Evolutionary conservation across 2,113 vertebrate species (phyloP), one percentile per base, ranked within the genome.

Genomic region (Enhydra lutris): DNA sequence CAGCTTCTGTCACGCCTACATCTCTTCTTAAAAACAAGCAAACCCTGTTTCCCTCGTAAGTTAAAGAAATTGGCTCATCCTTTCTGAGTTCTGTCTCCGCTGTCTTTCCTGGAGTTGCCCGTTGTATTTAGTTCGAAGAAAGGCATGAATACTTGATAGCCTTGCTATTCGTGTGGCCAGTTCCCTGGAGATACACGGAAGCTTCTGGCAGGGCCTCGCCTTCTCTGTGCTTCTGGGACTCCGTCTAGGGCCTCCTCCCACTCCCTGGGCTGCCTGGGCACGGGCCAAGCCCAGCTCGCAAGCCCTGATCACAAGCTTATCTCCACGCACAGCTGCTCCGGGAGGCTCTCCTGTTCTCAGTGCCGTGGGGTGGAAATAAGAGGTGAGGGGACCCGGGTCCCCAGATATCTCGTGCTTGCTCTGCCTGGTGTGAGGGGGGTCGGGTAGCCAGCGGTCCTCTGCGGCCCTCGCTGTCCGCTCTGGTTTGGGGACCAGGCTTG

Each of bases 151-250:
- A 26, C 7, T n/a, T 63, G 45, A 14, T 67, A 65, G 63, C 50
- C 52, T 31, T 47, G 3, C 2, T 20, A 0, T 6, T 3, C 1
- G 1, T 4, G 20, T 52, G 74, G 52, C 34, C 26, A 3, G n/a
- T 34, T 47, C 50, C 81, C 52, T 24, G 26, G 80, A 50, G 65
- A 20, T 2, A 0, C 21, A 0, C 8, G 12, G 61, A 42, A n/a
- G 90, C 90, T 42, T 14, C 36, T 9, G 78, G n/a, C 36, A 18
- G 63, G 50, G 36, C 34, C 52, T 20, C 3, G 3, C 23, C 12
- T 52, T 2, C 65, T 13, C 29, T 0, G 14, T 6, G 0, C 24
- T 34, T 20, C n/a, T 21, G 61, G 76, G 50, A 23, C 59, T 21
- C 47, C 4, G 12, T 9, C 18, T 7, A 1, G 9, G 11, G 6